Conservation (phyloP, 2,888 invertebrate genomes). For the Drosophila kambysellisi region DNA sequence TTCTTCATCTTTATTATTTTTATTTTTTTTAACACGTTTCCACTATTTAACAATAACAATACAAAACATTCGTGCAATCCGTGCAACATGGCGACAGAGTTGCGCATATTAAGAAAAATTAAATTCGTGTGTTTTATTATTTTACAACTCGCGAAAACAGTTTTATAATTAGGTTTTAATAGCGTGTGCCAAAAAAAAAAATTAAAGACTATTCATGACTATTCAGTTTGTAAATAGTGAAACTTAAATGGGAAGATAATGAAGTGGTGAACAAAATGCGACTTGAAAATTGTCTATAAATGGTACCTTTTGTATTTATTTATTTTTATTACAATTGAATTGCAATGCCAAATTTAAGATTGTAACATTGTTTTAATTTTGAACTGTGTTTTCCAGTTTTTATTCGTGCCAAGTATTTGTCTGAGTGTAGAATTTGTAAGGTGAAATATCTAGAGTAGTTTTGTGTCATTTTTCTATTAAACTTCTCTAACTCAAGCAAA, state of each 20-base stretch:
- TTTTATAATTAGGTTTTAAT: constrained; percentile 25
- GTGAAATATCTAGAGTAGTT: neutral
- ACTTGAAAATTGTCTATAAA: neutral
- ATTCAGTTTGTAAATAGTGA: constrained; percentile 17
- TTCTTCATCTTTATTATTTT: constrained; percentile 7
- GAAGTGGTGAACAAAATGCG: neutral
- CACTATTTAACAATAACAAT: constrained; percentile 49
- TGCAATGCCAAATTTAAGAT: neutral
- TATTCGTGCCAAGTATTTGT: neutral
- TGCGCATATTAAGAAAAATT: constrained; percentile 50
- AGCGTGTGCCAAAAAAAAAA: constrained; percentile 23
- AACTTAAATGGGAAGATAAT: constrained; percentile 7
- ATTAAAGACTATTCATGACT: constrained; percentile 22
- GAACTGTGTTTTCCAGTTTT: neutral
- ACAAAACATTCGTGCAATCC: constrained; percentile 44
- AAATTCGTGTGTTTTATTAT: constrained; percentile 31
- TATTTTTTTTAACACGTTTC: constrained; percentile 29
- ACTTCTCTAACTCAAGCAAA: neutral
- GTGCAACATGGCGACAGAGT: constrained; percentile 21
- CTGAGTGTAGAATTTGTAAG: neutral
- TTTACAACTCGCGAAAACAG: constrained; percentile 38
- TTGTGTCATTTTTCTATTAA: neutral
- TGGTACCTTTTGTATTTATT: neutral
- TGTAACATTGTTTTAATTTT: neutral
- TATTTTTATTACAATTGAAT: too few relatives aligned